These are phyloP conservation scores for Chondrilla cf. caribensis DNA, from an alignment of 37 sponge, comb jelly and placozoan species.

Conservation along the genomic window DNA sequence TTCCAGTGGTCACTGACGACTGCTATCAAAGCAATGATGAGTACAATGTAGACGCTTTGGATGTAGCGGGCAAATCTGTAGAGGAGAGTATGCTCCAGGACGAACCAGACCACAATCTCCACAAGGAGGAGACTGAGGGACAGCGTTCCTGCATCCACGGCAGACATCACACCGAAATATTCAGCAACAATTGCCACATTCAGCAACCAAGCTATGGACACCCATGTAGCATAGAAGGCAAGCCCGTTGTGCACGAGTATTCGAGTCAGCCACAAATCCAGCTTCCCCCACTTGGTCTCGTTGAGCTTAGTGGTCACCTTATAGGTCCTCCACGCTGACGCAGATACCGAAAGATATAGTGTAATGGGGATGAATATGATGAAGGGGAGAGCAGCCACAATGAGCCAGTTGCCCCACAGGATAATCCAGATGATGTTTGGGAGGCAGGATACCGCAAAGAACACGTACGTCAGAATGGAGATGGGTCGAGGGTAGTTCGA, in stretches of 20 bases:
- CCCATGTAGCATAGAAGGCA: constrained; percentile 16
- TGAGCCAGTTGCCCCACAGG: constrained; percentile 35
- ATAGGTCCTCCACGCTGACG: neutral
- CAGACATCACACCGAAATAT: neutral
- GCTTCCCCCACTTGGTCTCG: neutral
- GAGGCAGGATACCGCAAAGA: constrained; percentile 13
- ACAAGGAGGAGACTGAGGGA: constrained; percentile 24
- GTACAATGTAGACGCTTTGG: constrained; percentile 30
- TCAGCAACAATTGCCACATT: constrained; percentile 11
- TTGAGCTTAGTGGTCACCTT: neutral
- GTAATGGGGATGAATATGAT: neutral
- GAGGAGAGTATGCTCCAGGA: constrained; percentile 14
- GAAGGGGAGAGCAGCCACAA: constrained; percentile 36
- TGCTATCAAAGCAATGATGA: constrained; percentile 10
- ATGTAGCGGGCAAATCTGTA: constrained; percentile 37
- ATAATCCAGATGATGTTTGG: constrained; percentile 42
- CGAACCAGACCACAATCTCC: constrained; percentile 31
- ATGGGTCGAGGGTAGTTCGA: constrained; percentile 27
- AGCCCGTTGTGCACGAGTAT: constrained; percentile 24
- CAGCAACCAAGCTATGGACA: constrained; percentile 16
- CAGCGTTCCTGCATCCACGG: constrained; percentile 25
- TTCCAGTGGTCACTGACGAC: constrained; percentile 14
- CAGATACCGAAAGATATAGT: neutral
- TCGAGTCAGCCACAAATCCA: constrained; percentile 8
- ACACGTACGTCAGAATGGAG: constrained; percentile 2